Conservation (phyloP, 1,140 invertebrate species). For the Riptortus pedestris region DNA sequence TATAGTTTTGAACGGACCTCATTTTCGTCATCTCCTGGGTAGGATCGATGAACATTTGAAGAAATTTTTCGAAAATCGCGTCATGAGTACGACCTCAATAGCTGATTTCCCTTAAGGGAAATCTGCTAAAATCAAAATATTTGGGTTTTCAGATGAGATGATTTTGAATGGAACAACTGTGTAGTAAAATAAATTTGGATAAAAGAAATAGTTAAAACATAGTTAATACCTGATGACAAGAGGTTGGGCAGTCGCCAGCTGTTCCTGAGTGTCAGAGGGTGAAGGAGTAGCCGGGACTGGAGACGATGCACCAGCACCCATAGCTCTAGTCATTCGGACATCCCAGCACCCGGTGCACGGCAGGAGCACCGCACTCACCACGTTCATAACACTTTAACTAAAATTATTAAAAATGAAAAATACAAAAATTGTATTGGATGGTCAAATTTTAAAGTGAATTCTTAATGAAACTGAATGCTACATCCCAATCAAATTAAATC, state of each 20-base stretch:
- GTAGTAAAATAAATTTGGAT: too few species aligned
- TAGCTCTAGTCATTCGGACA: conserved; percentile 33
- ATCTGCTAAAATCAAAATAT: too few species aligned
- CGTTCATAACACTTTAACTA: conserved; percentile 29
- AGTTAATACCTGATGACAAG: neutral
- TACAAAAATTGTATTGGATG: neutral
- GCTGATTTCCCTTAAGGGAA: too few species aligned
- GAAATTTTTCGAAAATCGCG: too few species aligned
- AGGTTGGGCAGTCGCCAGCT: conserved; percentile 22
- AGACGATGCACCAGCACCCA: conserved; percentile 32
- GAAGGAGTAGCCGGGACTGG: conserved; percentile 19
- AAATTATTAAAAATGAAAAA: neutral
- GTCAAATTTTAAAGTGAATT: neutral
- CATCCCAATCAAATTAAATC: neutral
- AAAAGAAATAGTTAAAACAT: too few species aligned
- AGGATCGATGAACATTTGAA: too few species aligned
- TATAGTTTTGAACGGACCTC: too few species aligned
- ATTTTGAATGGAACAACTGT: too few species aligned
- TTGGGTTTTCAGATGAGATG: too few species aligned
- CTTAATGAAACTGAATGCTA: neutral
- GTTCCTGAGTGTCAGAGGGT: conserved; percentile 28
- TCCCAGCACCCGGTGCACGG: conserved; percentile 31
- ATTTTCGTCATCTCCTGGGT: too few species aligned
- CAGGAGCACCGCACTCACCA: conserved; percentile 32
- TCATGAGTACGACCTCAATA: too few species aligned